Base-by-base conservation (phyloP, 1,140 invertebrate genomes). In the Scaptomyza montana region DNA sequence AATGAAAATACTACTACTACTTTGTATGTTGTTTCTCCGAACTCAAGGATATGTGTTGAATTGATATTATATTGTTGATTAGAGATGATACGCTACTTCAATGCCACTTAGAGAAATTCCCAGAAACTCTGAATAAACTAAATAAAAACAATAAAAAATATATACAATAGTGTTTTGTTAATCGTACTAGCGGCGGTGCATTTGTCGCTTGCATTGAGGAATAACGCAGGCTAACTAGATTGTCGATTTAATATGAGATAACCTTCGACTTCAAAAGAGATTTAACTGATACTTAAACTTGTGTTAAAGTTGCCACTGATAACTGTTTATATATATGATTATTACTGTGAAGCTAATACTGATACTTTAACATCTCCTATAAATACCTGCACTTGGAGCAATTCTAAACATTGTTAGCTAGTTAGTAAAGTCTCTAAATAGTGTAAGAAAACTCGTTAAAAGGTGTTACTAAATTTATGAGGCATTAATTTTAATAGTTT, bases 101-200 rank as follows among this genome's bases (percentile, higher is more conserved):
- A 76, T 77, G 68, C 57, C 50, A 50, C 49, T 55, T 74, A 77
- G 69, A 36, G 33, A 64, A 77, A 62, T 70, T 61, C 75, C 62
- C 67, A 53, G 47, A 80, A 64, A 75, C 82, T 69, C 76, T 84
- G 73, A 89, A 89, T 84, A 89, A 89, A 89, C 55, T 89, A 89
- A 89, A 80, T 89, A 89, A 89, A 89, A 82, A 77, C 59, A 78
- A 19, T 73, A 59, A 19, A 63, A 8, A 33, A 55, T 65, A 45
- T 9, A 19, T 16, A 16, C 16, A 16, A 16, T 16, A 50, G 46
- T 53, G 39, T 47, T 60, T 43, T 43, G 46, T 5, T 28, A 36
- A 45, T 21, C 10, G 21, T 39, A 43, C 56, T 50, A 43, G 50
- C 6, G 28, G 16, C 16, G 36, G 7, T 39, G 49, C 2, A 43